phyloP scores from a whole-genome alignment of 2,888 invertebrate genomes.

The Mimumesa dahlbomi region DNA sequence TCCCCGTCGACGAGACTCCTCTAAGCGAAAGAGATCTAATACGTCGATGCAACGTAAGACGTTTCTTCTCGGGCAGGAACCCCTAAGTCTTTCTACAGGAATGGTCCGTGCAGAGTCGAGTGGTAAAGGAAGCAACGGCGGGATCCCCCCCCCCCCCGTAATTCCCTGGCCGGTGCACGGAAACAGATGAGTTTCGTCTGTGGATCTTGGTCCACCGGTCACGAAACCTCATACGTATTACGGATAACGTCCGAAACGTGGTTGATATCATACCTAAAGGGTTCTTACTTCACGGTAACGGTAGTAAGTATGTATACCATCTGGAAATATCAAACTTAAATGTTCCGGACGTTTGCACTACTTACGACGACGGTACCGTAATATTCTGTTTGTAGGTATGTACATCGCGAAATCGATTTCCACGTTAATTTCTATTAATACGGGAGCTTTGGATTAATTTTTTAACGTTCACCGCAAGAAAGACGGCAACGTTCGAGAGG shows the following conservation, averaged over 20 bases:
- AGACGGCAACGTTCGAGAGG: no score
- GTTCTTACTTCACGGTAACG: neutral
- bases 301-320: no score
- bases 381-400: no score
- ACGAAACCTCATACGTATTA: neutral
- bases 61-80: slow-evolving; percentile 6
- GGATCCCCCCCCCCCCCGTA: slow-evolving; percentile 18
- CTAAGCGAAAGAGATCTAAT: slow-evolving; percentile 16
- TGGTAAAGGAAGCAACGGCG: slow-evolving; percentile 7
- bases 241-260: slow-evolving; percentile 6
- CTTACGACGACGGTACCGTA: no score
- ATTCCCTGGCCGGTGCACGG: slow-evolving; percentile 40
- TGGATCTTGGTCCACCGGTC: slow-evolving; percentile 4
- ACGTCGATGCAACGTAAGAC: slow-evolving; percentile 34
- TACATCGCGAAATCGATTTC: no score
- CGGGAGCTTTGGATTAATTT: no score
- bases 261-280: neutral
- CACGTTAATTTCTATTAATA: no score
- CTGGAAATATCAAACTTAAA: no score
- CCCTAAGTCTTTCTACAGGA: slow-evolving; percentile 16
- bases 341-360: no score
- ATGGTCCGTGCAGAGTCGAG: slow-evolving; percentile 23
- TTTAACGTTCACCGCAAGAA: no score
- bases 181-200: slow-evolving; percentile 43
- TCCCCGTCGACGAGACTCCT: slow-evolving; percentile 12